These are phyloP conservation scores for Cyclophora punctaria DNA, from an alignment of 2,888 invertebrate genomes.

Conservation along the genomic window DNA sequence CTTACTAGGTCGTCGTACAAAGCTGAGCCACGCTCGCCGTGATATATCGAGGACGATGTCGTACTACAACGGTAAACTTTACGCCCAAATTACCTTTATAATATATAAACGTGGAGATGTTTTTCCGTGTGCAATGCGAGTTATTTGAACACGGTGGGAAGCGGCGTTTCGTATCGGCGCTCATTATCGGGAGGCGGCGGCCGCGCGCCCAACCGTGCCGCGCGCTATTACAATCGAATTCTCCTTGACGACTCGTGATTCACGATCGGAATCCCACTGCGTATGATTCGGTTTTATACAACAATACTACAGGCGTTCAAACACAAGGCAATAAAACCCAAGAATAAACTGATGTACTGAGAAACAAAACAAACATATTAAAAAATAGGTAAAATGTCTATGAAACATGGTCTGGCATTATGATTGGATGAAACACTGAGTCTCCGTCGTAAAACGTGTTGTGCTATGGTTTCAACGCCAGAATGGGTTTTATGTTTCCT, in stretches of 20 bases:
- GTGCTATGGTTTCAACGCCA: too few species aligned
- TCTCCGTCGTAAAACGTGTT: too few species aligned
- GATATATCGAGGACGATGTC: conserved; percentile 6
- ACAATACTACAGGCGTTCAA: too few species aligned
- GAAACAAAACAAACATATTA: too few species aligned
- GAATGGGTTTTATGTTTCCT: too few species aligned
- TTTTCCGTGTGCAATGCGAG: conserved; percentile 23
- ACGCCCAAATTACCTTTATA: conserved; percentile 15
- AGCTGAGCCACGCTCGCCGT: conserved; percentile 13
- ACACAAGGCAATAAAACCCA: too few species aligned
- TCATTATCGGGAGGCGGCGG: conserved; percentile 42
- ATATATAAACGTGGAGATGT: conserved; percentile 47
- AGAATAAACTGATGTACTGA: too few species aligned
- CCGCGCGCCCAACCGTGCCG: conserved; percentile 48
- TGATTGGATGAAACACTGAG: too few species aligned
- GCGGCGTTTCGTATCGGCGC: conserved; percentile 40
- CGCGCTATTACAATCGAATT: conserved; percentile 51
- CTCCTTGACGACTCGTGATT: conserved; percentile 60
- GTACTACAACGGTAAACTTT: conserved; percentile 4
- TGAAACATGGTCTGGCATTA: too few species aligned
- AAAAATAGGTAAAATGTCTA: neutral
- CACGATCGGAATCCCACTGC: conserved; percentile 48
- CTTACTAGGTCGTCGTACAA: conserved; percentile 11
- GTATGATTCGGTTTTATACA: conserved; percentile 31
- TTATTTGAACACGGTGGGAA: conserved; percentile 37